These are phyloP conservation scores for Chrysogorgia sp. DNA, from an alignment of 92 coral and sea anemone species.

Conservation along the genomic window DNA sequence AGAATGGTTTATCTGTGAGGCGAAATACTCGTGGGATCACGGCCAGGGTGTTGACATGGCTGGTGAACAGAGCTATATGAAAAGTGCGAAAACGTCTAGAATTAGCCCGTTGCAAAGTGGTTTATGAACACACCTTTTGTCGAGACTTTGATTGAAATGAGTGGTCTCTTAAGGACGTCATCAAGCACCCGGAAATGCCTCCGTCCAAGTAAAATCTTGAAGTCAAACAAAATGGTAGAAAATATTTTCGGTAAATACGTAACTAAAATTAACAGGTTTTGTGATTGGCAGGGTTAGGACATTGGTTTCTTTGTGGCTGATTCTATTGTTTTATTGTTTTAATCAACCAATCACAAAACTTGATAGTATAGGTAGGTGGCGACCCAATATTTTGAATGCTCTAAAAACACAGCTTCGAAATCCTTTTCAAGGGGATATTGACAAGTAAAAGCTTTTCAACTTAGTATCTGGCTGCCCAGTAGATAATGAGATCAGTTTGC, in stretches of 20 bases:
- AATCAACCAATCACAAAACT: too few species aligned
- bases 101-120: constrained; percentile 16
- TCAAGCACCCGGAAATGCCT: constrained; percentile 12
- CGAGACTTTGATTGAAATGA: constrained; percentile 14
- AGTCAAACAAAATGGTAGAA: too few species aligned
- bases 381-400: constrained; percentile 28
- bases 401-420: constrained; percentile 4
- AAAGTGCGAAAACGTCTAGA: constrained; percentile 10
- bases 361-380: too few species aligned
- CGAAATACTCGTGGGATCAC: constrained; percentile 24
- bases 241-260: too few species aligned
- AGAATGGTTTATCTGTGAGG: constrained; percentile 25
- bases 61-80: constrained; percentile 25
- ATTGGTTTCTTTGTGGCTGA: too few species aligned
- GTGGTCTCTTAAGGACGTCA: neutral
- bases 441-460: too few species aligned
- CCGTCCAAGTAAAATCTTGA: constrained; percentile 11
- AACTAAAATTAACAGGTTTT: too few species aligned
- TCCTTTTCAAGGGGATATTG: neutral
- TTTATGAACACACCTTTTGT: constrained; percentile 15
- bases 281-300: too few species aligned
- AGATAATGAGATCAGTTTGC: too few species aligned
- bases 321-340: too few species aligned
- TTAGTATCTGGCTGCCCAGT: too few species aligned
- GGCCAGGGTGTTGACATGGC: constrained; percentile 33